Evolutionary conservation across 2,797 vertebrate genomes (phyloP), one percentile per base, ranked within the genome.

Genomic region (Sebastolobus altivelis): DNA sequence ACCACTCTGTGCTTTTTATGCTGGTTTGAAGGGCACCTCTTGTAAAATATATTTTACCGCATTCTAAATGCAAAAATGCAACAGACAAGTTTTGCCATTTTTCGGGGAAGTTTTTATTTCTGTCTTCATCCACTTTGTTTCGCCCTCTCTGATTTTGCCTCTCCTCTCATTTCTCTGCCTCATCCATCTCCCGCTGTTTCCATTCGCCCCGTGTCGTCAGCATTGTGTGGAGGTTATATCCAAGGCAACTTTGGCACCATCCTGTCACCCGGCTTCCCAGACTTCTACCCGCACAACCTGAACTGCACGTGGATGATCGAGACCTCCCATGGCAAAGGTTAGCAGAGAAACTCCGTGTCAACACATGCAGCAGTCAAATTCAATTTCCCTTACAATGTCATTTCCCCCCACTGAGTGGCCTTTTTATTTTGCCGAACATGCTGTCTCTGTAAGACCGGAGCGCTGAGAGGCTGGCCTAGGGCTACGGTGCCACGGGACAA

Each of bases 271-370:
- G 98, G 98, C 29, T 99, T 99, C 87, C 98, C 99, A 11, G 99
- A 99, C 89, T 99, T 99, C 91, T 99, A 99, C 90, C 98, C 98
- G 3, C 99, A 99, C 94, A 99, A 99, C 94, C 92, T 99, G 92
- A 99, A 99, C 95, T 99, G 99, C 93, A 99, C 99, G 0, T 99
- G 99, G 99, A 94, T 97, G 2, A 98, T 99, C 29, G 98, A 99
- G 94, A 97, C 98, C 2, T 99, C 99, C 0, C 98, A 99, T 18
- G 98, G 99, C 81, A 99, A 99, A 97, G 99, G 99, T 99, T 86
- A 97, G 93, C 33, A 33, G 62, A 77, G 27, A 71, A 77, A 75
- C 58, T 72, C 67, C 1, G 22, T 87, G 90, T 92, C 81, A 85
- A 92, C 92, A 88, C 84, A 83, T 69, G 80, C 37, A 6, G 80